These are phyloP conservation scores for Drosophila kambysellisi DNA, from an alignment of 2,888 invertebrate genomes.

Conservation along the genomic window DNA sequence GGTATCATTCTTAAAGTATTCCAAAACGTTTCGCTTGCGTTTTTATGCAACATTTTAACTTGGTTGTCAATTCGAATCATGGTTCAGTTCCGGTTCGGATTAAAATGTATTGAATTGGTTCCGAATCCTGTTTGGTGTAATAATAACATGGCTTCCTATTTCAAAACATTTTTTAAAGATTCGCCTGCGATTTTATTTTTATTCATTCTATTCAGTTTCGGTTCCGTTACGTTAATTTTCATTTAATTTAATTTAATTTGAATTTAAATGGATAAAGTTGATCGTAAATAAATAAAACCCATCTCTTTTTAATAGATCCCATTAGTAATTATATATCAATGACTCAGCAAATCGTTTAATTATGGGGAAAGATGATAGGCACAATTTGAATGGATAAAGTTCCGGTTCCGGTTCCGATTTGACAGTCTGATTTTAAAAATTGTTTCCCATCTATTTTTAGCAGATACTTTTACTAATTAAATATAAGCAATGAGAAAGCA, in stretches of 20 bases:
- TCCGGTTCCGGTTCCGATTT: background rate
- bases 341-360: background rate
- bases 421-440: background rate
- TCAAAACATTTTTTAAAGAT: background rate
- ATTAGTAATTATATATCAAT: background rate
- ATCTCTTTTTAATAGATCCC: background rate
- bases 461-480: background rate
- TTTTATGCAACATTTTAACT: background rate
- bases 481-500: background rate
- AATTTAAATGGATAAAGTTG: too few species aligned
- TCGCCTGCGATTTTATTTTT: background rate
- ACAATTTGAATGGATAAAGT: background rate
- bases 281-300: background rate
- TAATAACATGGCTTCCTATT: too few species aligned
- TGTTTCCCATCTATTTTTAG: background rate
- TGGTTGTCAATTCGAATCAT: background rate
- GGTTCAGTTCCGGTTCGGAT: background rate
- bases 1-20: background rate
- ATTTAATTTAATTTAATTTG: too few species aligned
- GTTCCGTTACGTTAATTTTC: too few species aligned
- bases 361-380: background rate
- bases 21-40: background rate
- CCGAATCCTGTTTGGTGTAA: too few species aligned
- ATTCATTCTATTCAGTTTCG: background rate
- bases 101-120: background rate